A percentile compares a stretch with the other conserved stretches of the same genome.
These are phyloP conservation scores for Diaperis boleti DNA, from an alignment of 2,888 invertebrate species.

Conservation along the genomic window DNA sequence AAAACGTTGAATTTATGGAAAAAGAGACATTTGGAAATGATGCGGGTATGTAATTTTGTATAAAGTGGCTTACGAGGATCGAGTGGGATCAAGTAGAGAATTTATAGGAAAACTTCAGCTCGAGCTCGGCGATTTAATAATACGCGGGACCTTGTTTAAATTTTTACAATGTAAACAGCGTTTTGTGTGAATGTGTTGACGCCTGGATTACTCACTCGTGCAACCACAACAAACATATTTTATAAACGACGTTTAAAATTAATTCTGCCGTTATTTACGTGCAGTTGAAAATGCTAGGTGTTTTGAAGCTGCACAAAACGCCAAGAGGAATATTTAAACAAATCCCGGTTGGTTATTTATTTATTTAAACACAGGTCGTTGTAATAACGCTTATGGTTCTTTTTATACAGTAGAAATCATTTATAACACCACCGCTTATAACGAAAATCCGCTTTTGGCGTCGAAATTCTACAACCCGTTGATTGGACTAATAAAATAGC, in stretches of 20 bases:
- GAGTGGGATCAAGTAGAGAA: constrained; percentile 12
- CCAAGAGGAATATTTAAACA: no score
- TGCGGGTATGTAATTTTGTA: constrained; percentile 10
- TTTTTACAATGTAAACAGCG: not conserved
- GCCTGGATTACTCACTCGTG: not conserved
- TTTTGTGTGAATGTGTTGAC: not conserved
- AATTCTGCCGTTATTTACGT: not conserved
- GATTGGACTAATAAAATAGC: no score
- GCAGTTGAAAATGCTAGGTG: no score
- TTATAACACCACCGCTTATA: no score
- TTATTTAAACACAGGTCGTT: no score
- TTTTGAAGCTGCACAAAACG: no score
- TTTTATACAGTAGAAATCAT: no score
- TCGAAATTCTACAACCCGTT: no score
- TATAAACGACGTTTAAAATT: not conserved
- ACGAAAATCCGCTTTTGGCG: no score
- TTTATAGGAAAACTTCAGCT: constrained; percentile 5
- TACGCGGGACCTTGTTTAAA: not conserved
- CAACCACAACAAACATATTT: not conserved
- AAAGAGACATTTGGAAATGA: constrained; percentile 5
- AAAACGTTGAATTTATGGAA: constrained; percentile 10
- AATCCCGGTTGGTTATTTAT: no score
- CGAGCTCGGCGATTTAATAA: not conserved
- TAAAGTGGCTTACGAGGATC: constrained; percentile 15
- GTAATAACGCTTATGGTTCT: no score